Conservation (phyloP, 2,113 vertebrate species). For the Erpornis zantholeuca region DNA sequence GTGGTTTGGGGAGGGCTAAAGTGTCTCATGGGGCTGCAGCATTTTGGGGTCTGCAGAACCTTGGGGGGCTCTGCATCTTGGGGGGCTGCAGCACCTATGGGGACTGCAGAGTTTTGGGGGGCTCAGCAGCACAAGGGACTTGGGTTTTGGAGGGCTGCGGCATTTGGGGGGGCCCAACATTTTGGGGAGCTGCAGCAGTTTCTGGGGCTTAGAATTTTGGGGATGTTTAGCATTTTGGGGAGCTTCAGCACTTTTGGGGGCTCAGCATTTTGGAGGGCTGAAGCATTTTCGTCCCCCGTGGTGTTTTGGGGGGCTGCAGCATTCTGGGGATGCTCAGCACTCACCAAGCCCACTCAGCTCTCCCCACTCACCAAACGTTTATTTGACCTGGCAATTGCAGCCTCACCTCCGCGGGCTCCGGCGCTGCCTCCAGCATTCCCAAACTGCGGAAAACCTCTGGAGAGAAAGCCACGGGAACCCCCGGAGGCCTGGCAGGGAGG, state of each 20-base stretch:
- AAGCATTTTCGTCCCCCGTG: too few species aligned
- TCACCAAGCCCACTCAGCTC: too few species aligned
- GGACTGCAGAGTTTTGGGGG: neutral
- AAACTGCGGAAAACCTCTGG: neutral
- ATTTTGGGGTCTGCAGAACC: neutral
- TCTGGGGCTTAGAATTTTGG: too few species aligned
- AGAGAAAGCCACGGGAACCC: fast-evolving
- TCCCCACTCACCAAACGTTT: neutral
- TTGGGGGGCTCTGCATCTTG: neutral
- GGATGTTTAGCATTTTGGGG: too few species aligned
- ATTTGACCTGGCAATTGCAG: constrained; percentile 5
- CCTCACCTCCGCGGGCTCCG: neutral
- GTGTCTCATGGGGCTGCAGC: neutral
- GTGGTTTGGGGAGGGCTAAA: neutral
- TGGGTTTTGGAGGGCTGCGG: neutral
- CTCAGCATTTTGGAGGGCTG: neutral
- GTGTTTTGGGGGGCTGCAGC: too few species aligned
- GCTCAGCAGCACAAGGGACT: too few species aligned
- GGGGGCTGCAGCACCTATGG: neutral
- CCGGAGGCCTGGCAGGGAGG: neutral
- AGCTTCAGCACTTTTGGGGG: neutral
- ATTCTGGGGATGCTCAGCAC: too few species aligned
- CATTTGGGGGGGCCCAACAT: neutral
- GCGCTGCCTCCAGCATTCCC: neutral
- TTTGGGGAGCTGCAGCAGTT: neutral